These are phyloP conservation scores for Mormyrus lacerda DNA, from an alignment of 2,113 vertebrate species.

Conservation along the genomic window DNA sequence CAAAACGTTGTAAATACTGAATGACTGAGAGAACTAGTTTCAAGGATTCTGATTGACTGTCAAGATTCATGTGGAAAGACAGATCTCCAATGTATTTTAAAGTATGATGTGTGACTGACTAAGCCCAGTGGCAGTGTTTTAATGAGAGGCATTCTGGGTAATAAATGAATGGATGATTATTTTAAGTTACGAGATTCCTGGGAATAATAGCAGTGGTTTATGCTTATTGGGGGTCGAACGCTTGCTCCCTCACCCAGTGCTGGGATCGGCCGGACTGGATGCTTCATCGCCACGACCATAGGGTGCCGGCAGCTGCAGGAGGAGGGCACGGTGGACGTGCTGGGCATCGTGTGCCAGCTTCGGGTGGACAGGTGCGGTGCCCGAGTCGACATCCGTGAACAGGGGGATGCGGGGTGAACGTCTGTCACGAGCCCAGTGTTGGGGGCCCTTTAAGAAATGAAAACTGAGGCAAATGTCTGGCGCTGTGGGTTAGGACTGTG, in stretches of 20 bases:
- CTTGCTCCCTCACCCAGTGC: slow-evolving; percentile 64
- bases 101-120: not conserved
- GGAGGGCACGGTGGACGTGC: slow-evolving; percentile 76
- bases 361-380: slow-evolving; percentile 77
- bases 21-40: not conserved
- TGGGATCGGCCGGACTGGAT: slow-evolving; percentile 92
- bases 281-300: slow-evolving; percentile 88
- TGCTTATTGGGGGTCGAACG: not conserved
- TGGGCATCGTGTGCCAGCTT: slow-evolving; percentile 85
- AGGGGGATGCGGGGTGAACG: not conserved
- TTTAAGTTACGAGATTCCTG: not conserved
- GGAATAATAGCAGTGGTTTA: not conserved
- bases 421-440: not conserved
- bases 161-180: not conserved
- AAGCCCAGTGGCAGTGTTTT: not conserved
- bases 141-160: not conserved
- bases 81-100: not conserved
- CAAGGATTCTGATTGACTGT: not conserved
- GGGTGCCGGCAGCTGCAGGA: slow-evolving; percentile 82
- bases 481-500: not conserved
- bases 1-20: not conserved
- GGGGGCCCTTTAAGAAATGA: not conserved
- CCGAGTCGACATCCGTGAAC: too few relatives aligned
- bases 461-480: not conserved
- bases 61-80: not conserved